Percentiles rank a stretch among this genome's conserved stretches.
phyloP scores from a whole-genome alignment of 2,888 invertebrate genomes.

The Strigamia maritima region DNA sequence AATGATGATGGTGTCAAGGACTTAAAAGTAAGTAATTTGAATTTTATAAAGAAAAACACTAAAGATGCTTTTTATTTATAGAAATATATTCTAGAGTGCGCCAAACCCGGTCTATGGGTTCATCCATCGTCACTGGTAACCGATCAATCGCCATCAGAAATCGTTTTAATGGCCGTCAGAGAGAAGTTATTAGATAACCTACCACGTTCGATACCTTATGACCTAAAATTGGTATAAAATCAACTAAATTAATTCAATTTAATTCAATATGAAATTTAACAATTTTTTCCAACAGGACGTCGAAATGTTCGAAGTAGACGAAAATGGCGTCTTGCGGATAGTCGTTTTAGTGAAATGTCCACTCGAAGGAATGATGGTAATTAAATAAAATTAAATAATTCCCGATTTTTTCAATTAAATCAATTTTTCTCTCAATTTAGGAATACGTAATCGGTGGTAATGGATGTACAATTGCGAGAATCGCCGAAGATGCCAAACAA shows the following conservation, averaged over 20 bases:
- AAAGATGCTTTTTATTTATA: too few relatives aligned
- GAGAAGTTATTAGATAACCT: slow-evolving; percentile 80
- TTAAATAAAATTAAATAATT: slow-evolving; percentile 42
- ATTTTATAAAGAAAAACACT: not conserved
- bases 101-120: slow-evolving; percentile 66
- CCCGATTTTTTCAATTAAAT: slow-evolving; percentile 59
- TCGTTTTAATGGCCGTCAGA: slow-evolving; percentile 72
- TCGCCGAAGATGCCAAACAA: slow-evolving; percentile 64
- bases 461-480: slow-evolving; percentile 67
- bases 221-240: slow-evolving; percentile 55
- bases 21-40: slow-evolving; percentile 60
- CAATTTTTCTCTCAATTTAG: slow-evolving; percentile 62
- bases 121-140: slow-evolving; percentile 67
- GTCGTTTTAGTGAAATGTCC: slow-evolving; percentile 46
- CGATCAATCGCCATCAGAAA: slow-evolving; percentile 66
- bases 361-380: not conserved
- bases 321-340: slow-evolving; percentile 47
- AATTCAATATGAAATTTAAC: not conserved
- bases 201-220: slow-evolving; percentile 83
- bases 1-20: slow-evolving; percentile 70
- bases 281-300: slow-evolving; percentile 54
- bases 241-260: not conserved
- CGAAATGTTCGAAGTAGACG: slow-evolving; percentile 58
- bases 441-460: slow-evolving; percentile 66
- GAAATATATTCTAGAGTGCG: slow-evolving; percentile 67